These are phyloP conservation scores for Drosophila quinaria DNA, from an alignment of 2,888 invertebrate species.

Conservation along the genomic window DNA sequence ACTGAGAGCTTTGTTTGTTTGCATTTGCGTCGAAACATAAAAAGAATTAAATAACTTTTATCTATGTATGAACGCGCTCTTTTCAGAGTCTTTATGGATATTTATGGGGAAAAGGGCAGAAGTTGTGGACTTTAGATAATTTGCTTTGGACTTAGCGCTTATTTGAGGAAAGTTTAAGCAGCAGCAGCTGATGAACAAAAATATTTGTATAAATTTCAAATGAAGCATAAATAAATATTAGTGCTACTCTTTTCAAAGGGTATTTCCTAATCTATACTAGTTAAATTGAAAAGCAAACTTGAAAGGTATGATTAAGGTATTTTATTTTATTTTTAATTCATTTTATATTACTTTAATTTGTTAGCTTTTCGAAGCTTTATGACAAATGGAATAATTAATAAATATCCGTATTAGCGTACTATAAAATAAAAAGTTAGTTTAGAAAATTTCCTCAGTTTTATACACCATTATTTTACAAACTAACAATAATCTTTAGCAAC, in stretches of 20 bases:
- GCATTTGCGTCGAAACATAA: slow-evolving; percentile 63
- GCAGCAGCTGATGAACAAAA: neutral
- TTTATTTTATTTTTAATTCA: no score
- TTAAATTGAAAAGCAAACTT: neutral
- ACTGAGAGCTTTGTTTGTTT: slow-evolving; percentile 80
- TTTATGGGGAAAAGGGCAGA: slow-evolving; percentile 1
- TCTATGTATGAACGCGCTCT: slow-evolving; percentile 68
- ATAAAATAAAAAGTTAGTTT: no score
- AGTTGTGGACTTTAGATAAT: slow-evolving; percentile 37
- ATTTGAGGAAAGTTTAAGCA: neutral
- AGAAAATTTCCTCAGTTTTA: no score
- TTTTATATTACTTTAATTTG: no score
- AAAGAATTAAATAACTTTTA: slow-evolving; percentile 52
- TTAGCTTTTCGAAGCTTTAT: no score
- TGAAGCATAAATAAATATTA: neutral
- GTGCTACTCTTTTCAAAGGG: neutral
- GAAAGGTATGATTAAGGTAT: neutral
- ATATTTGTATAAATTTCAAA: neutral
- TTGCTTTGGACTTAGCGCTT: slow-evolving; percentile 37
- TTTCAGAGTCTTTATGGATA: slow-evolving; percentile 49
- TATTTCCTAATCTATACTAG: neutral
- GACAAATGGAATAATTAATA: no score
- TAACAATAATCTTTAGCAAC: no score
- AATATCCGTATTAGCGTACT: no score
- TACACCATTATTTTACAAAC: no score